Conservation (phyloP, 2,888 invertebrate species). For the Apomyelois bistriatella region DNA sequence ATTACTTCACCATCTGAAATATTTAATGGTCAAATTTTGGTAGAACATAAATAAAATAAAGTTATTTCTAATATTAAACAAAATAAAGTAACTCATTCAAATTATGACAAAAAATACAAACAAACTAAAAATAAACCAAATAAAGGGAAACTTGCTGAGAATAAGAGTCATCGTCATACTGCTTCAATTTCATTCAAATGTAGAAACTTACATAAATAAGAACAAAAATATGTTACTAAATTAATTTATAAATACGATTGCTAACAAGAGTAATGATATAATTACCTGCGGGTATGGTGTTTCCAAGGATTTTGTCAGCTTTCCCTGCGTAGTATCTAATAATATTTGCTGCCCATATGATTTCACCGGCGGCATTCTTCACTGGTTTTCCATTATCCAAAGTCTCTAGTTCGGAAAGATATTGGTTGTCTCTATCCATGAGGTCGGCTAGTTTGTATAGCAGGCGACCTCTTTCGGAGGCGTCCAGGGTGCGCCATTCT, state of each 20-base stretch:
- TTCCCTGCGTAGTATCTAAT: constrained; percentile 93
- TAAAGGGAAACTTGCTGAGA: too few species aligned
- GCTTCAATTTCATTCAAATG: too few species aligned
- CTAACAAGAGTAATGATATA: background rate
- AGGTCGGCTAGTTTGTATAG: constrained; percentile 87
- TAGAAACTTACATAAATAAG: too few species aligned
- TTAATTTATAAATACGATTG: too few species aligned
- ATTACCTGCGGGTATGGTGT: constrained; percentile 83
- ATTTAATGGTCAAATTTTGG: background rate
- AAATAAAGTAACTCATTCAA: too few species aligned
- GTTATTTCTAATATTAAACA: too few species aligned
- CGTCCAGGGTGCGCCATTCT: constrained; percentile 89
- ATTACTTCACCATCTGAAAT: constrained; percentile 86
- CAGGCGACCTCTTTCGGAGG: constrained; percentile 87
- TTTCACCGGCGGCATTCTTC: constrained; percentile 82
- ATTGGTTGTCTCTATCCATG: constrained; percentile 84
- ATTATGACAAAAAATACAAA: too few species aligned
- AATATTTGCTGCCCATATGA: constrained; percentile 79
- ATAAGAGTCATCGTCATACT: too few species aligned
- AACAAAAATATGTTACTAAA: too few species aligned
- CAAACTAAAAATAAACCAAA: too few species aligned
- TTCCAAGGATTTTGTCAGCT: constrained; percentile 92
- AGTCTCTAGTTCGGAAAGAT: constrained; percentile 92
- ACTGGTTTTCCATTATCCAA: constrained; percentile 96
- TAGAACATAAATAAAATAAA: too few species aligned